Evolutionary conservation across 2,113 vertebrate species (phyloP), one percentile per base, ranked within the genome.

Genomic region (Tylochromis polylepis): DNA sequence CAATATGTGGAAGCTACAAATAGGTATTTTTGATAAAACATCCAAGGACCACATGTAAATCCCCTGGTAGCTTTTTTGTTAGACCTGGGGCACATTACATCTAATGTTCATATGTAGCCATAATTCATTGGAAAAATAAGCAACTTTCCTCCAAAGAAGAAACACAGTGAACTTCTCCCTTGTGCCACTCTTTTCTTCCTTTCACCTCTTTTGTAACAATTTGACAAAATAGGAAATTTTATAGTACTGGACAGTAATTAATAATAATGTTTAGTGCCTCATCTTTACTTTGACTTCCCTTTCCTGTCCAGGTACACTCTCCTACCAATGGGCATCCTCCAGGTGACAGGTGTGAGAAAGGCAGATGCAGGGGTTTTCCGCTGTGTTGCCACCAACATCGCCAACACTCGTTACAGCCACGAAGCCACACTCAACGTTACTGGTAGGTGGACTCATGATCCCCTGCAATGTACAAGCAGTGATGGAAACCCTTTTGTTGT

Each of bases 321-420:
- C 38, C 94, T 97, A 7, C 97, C 96, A 1, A 95, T 94, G 60
- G 96, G 96, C 1, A 94, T 97, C 49, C 94, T 97, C 24, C 96
- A 96, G 93, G 95, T 97, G 88, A 96, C 95, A 0, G 91, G 95
- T 0, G 88, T 96, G 60, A 94, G 91, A 72, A 94, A 72, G 22
- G 57, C 34, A 0, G 97, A 97, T 6, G 46, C 90, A 1, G 97
- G 95, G 2, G 82, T 92, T 27, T 96, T 96, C 82, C 87, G 86
- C 57, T 97, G 96, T 1, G 58, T 96, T 10, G 96, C 96, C 27
- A 20, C 20, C 79, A 97, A 96, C 88, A 95, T 95, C 0, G 96
- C 96, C 27, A 95, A 95, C 85, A 96, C 93, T 12, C 83, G 93
- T 31, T 96, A 93, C 92, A 97, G 96, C 88, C 95, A 95, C 2